Evolutionary conservation across 2,113 vertebrate genomes (phyloP).

Genomic region (Pygoscelis adeliae): DNA sequence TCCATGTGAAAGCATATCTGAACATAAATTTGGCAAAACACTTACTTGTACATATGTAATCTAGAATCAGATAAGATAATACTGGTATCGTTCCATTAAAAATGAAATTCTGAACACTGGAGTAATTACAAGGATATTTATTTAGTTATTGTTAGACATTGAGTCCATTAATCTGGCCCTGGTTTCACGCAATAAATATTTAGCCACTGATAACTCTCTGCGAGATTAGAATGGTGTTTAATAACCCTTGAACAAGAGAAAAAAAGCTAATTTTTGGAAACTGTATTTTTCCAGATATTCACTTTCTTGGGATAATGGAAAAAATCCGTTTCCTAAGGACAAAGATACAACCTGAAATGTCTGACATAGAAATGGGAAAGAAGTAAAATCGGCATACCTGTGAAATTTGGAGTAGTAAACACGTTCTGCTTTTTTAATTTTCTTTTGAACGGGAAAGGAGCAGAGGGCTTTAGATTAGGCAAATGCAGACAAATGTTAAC

Average conservation of each 20-base stretch:
- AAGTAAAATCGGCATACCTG: not conserved
- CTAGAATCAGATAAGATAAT: not conserved
- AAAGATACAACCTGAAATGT: not conserved
- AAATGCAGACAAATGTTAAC: not conserved
- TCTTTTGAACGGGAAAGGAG: not conserved
- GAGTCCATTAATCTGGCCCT: not conserved
- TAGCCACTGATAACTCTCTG: not conserved
- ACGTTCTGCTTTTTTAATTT: not conserved
- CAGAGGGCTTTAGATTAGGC: not conserved
- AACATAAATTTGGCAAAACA: not conserved
- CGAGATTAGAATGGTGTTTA: not conserved
- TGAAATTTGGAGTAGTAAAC: not conserved
- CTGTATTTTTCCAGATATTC: not conserved
- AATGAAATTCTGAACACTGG: not conserved
- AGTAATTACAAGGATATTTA: not conserved
- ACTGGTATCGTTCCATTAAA: not conserved
- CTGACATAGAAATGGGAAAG: not conserved
- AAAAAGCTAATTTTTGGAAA: not conserved
- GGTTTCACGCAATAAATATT: not conserved
- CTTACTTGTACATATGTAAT: not conserved
- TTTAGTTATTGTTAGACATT: not conserved
- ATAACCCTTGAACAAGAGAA: not conserved
- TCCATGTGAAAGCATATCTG: not conserved
- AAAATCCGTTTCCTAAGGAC: not conserved
- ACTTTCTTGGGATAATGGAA: not conserved